Conservation (phyloP, 2,888 invertebrate species). For the Lobophora halterata region DNA sequence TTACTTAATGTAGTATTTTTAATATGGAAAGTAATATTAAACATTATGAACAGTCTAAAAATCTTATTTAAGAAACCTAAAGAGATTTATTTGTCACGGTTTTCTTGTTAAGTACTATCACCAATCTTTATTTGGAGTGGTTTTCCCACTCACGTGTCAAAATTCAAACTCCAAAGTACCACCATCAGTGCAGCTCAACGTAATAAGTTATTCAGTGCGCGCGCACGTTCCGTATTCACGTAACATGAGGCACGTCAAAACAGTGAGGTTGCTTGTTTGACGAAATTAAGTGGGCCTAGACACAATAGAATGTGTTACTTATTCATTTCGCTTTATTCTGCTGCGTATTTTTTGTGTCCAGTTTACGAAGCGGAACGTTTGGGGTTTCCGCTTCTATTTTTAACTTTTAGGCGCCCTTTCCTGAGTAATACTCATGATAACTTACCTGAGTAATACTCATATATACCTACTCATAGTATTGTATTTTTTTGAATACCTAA, state of each 20-base stretch:
- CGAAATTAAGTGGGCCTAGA: conserved; percentile 54
- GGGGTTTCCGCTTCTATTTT: no score
- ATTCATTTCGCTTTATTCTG: conserved; percentile 37
- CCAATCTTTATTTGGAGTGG: conserved; percentile 8
- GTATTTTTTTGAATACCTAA: no score
- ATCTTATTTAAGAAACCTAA: no score
- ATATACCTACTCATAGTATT: no score
- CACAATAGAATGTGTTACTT: conserved; percentile 46
- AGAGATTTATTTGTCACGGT: no score
- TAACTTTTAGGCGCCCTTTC: no score
- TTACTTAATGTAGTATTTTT: no score
- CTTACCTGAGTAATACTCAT: no score
- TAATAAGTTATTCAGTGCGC: conserved; percentile 59
- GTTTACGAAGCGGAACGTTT: no score
- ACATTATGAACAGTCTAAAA: no score
- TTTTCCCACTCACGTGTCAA: conserved; percentile 2
- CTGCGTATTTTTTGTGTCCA: background rate
- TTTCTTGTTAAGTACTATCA: background rate
- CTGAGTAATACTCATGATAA: no score
- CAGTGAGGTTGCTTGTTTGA: conserved; percentile 53
- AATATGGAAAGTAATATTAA: no score
- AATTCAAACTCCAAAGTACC: conserved; percentile 22
- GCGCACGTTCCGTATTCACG: conserved; percentile 37
- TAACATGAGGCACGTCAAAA: conserved; percentile 49
- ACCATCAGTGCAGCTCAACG: conserved; percentile 52